phyloP scores from a whole-genome alignment of 2,888 invertebrate genomes.

The Rhamnusium bicolor region DNA sequence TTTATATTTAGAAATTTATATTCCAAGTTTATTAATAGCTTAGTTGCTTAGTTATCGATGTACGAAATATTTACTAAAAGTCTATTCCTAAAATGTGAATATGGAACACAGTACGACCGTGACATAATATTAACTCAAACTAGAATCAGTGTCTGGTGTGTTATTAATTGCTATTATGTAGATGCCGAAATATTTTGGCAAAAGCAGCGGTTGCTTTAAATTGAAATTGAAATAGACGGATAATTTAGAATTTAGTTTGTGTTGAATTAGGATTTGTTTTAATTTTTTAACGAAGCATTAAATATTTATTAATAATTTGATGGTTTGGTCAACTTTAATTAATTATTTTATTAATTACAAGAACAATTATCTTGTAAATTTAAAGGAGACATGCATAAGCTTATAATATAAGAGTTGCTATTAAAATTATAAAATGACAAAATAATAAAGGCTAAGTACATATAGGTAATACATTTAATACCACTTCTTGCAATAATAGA shows the following conservation, averaged over 20 bases:
- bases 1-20: conserved; percentile 24
- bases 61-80: neutral
- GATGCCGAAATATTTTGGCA: conserved; percentile 32
- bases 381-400: neutral
- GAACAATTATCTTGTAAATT: neutral
- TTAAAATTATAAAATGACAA: neutral
- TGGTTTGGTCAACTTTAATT: neutral
- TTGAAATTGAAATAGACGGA: conserved; percentile 5
- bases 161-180: conserved; percentile 20
- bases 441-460: neutral
- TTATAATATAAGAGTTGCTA: neutral
- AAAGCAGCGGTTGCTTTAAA: conserved; percentile 23
- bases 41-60: conserved; percentile 1
- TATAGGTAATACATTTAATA: neutral
- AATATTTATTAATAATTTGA: neutral
- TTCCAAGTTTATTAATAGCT: conserved; percentile 15
- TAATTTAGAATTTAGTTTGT: conserved; percentile 20
- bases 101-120: neutral
- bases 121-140: conserved; percentile 25
- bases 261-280: neutral
- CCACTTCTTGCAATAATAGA: conserved; percentile 11
- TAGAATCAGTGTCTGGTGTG: conserved; percentile 7
- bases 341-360: neutral
- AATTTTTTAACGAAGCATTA: neutral
- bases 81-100: neutral